phyloP scores from a whole-genome alignment of 2,888 invertebrate genomes.

The Lymantria monacha region DNA sequence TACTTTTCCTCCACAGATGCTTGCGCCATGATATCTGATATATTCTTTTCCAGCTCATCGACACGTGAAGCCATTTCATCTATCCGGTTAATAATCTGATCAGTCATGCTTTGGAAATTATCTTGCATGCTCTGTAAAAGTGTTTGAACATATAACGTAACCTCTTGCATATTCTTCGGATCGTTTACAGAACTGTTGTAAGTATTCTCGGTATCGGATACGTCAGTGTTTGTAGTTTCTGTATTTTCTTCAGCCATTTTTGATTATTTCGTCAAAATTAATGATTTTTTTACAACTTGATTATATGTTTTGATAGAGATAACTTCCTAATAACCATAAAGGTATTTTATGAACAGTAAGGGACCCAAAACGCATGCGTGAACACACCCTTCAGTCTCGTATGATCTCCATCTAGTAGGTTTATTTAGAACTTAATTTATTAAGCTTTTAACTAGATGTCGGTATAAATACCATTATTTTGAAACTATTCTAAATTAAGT shows the following conservation, averaged over 20 bases:
- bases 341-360: too few species aligned
- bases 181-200: conserved; percentile 83
- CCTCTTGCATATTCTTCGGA: conserved; percentile 96
- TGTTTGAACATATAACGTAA: conserved; percentile 96
- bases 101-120: conserved; percentile 99
- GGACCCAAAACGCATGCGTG: too few species aligned
- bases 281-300: too few species aligned
- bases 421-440: too few species aligned
- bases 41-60: conserved; percentile 98
- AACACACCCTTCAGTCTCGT: too few species aligned
- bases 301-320: too few species aligned
- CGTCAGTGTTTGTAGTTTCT: conserved; percentile 59
- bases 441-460: too few species aligned
- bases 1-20: conserved; percentile 92
- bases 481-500: too few species aligned
- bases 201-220: conserved; percentile 45
- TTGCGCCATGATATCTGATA: conserved; percentile 98
- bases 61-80: conserved; percentile 99
- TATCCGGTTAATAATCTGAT: conserved; percentile 97
- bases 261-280: background rate
- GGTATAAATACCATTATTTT: too few species aligned
- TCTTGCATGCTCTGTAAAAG: conserved; percentile 98
- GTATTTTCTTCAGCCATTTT: conserved; percentile 66
- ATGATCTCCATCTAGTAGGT: too few species aligned
- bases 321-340: too few species aligned